Conservation (phyloP, 1,140 invertebrate species). For the Melipona quadrifasciata region DNA sequence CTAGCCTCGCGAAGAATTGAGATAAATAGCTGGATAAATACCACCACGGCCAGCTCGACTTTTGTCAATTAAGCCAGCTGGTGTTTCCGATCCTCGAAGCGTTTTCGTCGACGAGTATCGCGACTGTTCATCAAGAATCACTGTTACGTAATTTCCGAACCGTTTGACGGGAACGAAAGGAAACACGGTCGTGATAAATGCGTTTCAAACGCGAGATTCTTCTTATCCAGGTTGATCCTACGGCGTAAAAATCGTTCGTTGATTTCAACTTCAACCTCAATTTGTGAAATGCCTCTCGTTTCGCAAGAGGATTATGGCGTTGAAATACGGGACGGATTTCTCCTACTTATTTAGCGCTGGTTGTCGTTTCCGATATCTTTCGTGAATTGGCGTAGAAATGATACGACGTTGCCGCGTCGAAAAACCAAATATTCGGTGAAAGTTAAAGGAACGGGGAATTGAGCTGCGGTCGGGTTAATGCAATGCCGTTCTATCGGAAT, state of each 20-base stretch:
- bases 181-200: not conserved
- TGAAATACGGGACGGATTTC: not conserved
- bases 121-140: not conserved
- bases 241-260: not conserved
- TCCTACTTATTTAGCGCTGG: no score
- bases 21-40: conserved; percentile 45
- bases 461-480: not conserved
- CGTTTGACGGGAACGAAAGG: not conserved
- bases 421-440: not conserved
- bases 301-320: not conserved
- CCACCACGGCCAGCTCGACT: not conserved
- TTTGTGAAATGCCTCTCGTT: no score
- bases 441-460: not conserved
- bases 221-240: not conserved
- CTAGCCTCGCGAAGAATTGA: conserved; percentile 24
- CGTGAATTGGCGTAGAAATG: no score
- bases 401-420: no score
- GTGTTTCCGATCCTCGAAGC: not conserved
- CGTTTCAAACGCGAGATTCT: not conserved
- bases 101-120: not conserved
- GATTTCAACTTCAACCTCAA: not conserved
- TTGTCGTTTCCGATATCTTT: no score
- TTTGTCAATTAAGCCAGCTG: conserved; percentile 18
- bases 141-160: not conserved
- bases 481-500: not conserved